Evolutionary conservation across 1,140 invertebrate genomes (phyloP), one percentile per base, ranked within the genome.

Genomic region (Ips nitidus): DNA sequence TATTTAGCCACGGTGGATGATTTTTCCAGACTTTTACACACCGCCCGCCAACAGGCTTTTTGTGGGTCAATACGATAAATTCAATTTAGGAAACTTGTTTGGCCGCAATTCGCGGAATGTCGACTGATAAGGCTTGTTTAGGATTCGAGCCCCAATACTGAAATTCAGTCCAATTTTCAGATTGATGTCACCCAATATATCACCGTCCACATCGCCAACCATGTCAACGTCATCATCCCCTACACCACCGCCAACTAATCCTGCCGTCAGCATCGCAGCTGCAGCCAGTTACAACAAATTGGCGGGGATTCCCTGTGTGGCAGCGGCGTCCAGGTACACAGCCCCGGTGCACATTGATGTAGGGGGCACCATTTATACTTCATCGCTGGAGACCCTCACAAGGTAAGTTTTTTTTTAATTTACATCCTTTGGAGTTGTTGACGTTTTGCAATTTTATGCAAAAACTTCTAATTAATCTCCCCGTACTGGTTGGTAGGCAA

Each of bases 301-400:
- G 77, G 87, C 88, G 6, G 94, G 94, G 41, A 95, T 98, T 60
- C 95, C 96, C 0, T 94, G 92, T 73, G 94, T 97, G 4, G 96
- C 95, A 0, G 91, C 92, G 0, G 94, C 95, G 1, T 93, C 93
- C 36, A 87, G 93, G 47, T 95, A 93, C 80, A 96, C 94, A 8
- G 95, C 96, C 0, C 95, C 96, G 0, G 96, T 98, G 0, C 96
- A 98, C 80, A 98, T 98, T 74, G 96, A 98, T 79, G 95, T 98
- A 8, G 96, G 96, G 4, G 96, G 95, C 1, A 94, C 93, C 41
- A 98, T 98, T 73, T 98, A 98, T 82, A 98, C 96, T 0, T 97
- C 94, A 0, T 97, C 95, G 0, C 82, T 98, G 77, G 94, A 98
- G 82, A 98, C 95, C 1, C 86, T 98, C 1, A 98, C 95, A 71